Base-by-base conservation (phyloP, 1,140 invertebrate species). In the Drosophila kikkawai region DNA sequence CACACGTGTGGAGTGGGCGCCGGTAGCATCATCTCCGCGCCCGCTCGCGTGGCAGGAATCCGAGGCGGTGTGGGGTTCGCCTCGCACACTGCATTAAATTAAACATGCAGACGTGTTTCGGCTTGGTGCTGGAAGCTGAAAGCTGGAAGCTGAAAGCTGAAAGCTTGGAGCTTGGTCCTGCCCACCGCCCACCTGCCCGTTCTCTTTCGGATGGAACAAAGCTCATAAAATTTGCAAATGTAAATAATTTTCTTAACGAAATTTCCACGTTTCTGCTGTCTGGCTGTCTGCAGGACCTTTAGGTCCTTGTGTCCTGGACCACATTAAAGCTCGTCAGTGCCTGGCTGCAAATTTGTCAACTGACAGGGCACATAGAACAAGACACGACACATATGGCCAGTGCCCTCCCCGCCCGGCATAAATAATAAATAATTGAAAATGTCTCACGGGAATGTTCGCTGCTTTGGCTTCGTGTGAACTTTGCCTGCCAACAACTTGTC, bases 201-300 rank as follows among this genome's bases (percentile, higher is more conserved):
- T 55, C 13, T 13, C n/a, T 39, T 34, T n/a, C 17, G n/a, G 13
- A 15, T 26, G 39, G 22, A 87, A 90, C 83, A 82, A 91, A 87
- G 79, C 83, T 87, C 80, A 84, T 91, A 87, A 88, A 88, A 91
- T 87, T 91, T 91, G 87, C 87, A 91, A 91, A 84, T 77, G 80
- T 91, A 91, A 82, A 82, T 82, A 91, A 80, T 87, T 87, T 91
- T 87, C 87, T 82, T 82, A 87, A 82, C 82, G 82, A 82, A 91
- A 80, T 91, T 87, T 86, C 69, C 79, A 82, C 87, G 87, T 78
- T 69, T 56, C 80, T 61, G 42, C 56, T 42, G 60, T 64, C 70
- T 71, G 79, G 26, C 50, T 39, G 64, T 34, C 64, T 71, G 55
- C 51, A 64, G 76, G 42, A 41, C n/a, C 32, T 32, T 17, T 15